Evolutionary conservation across 2,113 vertebrate species (phyloP).

Genomic region (Polypterus senegalus): DNA sequence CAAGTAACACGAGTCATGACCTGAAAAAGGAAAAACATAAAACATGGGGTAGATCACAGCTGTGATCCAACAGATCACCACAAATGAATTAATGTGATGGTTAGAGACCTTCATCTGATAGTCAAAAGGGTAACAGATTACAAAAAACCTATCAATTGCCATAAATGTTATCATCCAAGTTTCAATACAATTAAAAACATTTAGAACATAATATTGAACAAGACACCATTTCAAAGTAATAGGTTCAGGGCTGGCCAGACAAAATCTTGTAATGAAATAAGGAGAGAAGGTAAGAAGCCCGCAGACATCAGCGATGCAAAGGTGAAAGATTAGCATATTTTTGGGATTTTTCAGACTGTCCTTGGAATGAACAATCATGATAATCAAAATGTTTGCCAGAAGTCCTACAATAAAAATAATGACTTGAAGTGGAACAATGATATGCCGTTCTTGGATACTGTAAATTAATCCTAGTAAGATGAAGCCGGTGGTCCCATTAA

Average conservation of each 20-base stretch:
- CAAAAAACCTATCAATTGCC: constrained; percentile 3
- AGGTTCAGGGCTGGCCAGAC: not conserved
- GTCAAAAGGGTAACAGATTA: constrained; percentile 8
- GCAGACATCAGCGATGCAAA: not conserved
- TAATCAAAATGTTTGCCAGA: not conserved
- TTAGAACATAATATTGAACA: constrained; percentile 5
- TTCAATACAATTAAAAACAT: constrained; percentile 3
- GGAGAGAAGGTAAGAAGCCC: constrained; percentile 4
- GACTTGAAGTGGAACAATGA: not conserved
- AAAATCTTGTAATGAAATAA: not conserved
- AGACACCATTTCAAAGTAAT: constrained; percentile 3
- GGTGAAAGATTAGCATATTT: constrained; percentile 2
- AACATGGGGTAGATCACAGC: constrained; percentile 6
- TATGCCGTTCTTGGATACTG: constrained; percentile 1
- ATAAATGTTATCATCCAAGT: not conserved
- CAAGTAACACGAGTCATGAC: not conserved
- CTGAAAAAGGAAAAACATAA: constrained; percentile 3
- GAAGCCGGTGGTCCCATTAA: constrained; percentile 1
- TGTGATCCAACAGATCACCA: not conserved
- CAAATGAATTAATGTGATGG: not conserved
- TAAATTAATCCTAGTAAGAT: constrained; percentile 3
- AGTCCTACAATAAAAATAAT: not conserved
- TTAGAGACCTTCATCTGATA: constrained; percentile 7
- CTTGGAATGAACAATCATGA: not conserved
- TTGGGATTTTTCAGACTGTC: not conserved